Evolutionary conservation across 2,888 invertebrate species (phyloP).

Genomic region (Metalampra italica): DNA sequence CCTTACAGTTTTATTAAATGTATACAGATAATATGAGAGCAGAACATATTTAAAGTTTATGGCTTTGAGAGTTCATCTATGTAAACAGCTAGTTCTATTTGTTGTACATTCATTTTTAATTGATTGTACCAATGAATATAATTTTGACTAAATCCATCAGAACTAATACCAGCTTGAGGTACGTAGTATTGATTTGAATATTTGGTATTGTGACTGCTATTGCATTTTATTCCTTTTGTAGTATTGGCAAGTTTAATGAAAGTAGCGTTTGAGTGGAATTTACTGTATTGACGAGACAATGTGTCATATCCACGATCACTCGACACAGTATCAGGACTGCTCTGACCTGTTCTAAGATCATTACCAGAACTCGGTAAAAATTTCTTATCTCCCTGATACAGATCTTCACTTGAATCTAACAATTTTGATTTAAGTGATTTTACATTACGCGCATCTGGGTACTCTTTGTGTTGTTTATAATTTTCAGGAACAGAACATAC

Average conservation of each 20-base stretch:
- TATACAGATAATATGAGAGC: too few relatives aligned
- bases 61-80: conserved; percentile 46
- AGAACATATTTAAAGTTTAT: conserved; percentile 1
- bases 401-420: too few relatives aligned
- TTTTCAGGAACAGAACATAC: too few relatives aligned
- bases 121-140: conserved; percentile 52
- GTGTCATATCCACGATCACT: conserved; percentile 10
- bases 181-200: too few relatives aligned
- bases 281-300: conserved; percentile 8
- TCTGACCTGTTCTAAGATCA: conserved; percentile 1
- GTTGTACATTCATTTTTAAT: conserved; percentile 42
- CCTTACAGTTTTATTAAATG: too few relatives aligned
- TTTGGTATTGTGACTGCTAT: too few relatives aligned
- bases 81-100: conserved; percentile 49
- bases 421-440: too few relatives aligned
- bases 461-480: too few relatives aligned
- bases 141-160: conserved; percentile 6
- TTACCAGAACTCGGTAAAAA: not conserved
- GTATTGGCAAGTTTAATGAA: too few relatives aligned
- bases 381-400: too few relatives aligned
- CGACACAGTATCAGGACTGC: not conserved
- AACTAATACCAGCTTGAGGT: not conserved
- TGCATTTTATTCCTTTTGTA: too few relatives aligned
- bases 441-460: too few relatives aligned
- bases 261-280: conserved; percentile 3